Conservation (phyloP, 2,797 vertebrate species). For the Tamandua tetradactyla region DNA sequence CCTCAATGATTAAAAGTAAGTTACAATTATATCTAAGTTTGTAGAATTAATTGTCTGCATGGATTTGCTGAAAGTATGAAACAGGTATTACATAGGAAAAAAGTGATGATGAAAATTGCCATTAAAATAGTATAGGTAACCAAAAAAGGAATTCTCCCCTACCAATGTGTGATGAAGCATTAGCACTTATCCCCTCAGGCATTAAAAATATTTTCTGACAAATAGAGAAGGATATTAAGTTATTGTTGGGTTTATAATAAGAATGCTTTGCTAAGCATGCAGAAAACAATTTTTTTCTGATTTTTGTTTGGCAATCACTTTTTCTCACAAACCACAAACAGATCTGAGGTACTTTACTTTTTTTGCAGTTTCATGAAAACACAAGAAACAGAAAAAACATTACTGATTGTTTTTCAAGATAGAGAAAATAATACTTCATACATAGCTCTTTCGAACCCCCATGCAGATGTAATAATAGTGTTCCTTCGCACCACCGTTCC, state of each 20-base stretch:
- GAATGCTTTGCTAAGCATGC: background rate
- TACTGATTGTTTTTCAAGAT: background rate
- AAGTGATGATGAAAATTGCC: background rate
- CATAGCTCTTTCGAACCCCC: background rate
- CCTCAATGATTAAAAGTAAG: background rate
- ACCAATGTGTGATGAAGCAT: background rate
- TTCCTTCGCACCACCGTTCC: background rate
- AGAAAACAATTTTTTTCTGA: slow-evolving; percentile 14
- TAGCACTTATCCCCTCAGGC: background rate
- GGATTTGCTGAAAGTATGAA: background rate
- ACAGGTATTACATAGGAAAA: background rate
- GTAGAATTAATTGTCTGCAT: background rate
- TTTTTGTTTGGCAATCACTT: background rate
- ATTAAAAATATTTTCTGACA: slow-evolving; percentile 23
- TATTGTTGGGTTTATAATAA: background rate
- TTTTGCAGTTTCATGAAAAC: slow-evolving; percentile 18
- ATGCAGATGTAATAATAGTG: background rate
- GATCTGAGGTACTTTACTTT: background rate
- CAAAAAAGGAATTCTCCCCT: background rate
- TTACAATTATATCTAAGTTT: background rate
- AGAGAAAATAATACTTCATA: background rate
- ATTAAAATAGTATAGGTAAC: background rate
- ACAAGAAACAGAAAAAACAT: background rate
- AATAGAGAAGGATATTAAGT: background rate
- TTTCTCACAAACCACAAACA: background rate